Evolutionary conservation across 2,113 vertebrate species (phyloP).

Genomic region (Mesoclemmys tuberculata): DNA sequence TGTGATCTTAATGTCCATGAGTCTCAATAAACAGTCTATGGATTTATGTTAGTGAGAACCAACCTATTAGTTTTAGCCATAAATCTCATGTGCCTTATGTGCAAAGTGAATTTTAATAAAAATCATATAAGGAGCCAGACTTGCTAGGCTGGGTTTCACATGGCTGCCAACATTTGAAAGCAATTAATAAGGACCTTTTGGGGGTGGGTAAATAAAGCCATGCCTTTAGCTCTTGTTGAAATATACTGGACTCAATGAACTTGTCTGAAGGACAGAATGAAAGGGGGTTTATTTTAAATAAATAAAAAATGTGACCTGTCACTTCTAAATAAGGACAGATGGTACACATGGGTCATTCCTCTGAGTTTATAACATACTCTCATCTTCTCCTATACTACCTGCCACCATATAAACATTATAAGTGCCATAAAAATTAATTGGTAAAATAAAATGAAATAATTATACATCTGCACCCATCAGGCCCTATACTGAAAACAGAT

Average conservation of each 20-base stretch:
- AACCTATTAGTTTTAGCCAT: constrained; percentile 81
- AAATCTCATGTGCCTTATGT: constrained; percentile 78
- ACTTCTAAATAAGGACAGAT: constrained; percentile 52
- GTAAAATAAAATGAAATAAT: constrained; percentile 38
- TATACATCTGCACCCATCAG: not conserved
- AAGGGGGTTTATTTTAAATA: not conserved
- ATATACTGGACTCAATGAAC: constrained; percentile 76
- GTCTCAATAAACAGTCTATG: constrained; percentile 73
- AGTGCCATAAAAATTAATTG: constrained; percentile 44
- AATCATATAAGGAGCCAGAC: constrained; percentile 80
- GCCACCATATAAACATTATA: constrained; percentile 40
- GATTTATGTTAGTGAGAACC: constrained; percentile 82
- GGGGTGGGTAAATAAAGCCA: constrained; percentile 61
- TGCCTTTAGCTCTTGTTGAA: constrained; percentile 74
- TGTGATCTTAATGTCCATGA: constrained; percentile 68
- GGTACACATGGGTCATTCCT: constrained; percentile 13
- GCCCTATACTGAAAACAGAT: constrained; percentile 10
- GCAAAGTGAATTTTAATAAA: constrained; percentile 85
- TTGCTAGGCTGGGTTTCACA: constrained; percentile 74
- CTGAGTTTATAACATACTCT: not conserved
- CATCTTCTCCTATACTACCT: not conserved
- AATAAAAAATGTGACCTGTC: constrained; percentile 6
- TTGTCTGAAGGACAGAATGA: constrained; percentile 65
- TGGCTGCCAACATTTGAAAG: constrained; percentile 80
- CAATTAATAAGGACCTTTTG: constrained; percentile 78